Percentiles rank a stretch among this genome's conserved stretches.
Conservation (phyloP, 2,113 vertebrate species). For the Tylochromis polylepis region DNA sequence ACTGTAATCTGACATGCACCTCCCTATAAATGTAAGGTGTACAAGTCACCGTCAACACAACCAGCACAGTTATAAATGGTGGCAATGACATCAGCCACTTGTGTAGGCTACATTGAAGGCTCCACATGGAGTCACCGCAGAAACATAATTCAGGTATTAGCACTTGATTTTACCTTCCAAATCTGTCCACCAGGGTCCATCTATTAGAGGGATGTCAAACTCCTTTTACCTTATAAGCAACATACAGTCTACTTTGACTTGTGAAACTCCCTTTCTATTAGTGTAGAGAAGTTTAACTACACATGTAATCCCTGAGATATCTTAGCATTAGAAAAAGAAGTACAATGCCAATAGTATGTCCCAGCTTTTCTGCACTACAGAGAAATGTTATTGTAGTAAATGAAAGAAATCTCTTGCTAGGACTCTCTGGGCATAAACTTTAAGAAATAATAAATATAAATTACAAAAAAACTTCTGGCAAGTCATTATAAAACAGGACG, state of each 20-base stretch:
- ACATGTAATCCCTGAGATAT: not conserved
- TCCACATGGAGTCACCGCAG: not conserved
- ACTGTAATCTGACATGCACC: not conserved
- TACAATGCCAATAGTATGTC: not conserved
- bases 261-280: not conserved
- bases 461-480: not conserved
- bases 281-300: not conserved
- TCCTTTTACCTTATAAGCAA: not conserved
- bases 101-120: not conserved
- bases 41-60: not conserved
- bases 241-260: fast-evolving
- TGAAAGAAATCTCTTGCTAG: no score
- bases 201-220: not conserved
- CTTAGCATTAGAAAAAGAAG: not conserved
- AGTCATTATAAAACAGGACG: not conserved
- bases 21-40: not conserved
- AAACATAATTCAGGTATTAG: not conserved
- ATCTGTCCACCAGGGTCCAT: not conserved
- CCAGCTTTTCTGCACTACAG: not conserved
- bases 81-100: not conserved
- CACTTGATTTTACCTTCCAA: not conserved
- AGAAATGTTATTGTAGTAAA: not conserved
- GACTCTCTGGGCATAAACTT: not conserved
- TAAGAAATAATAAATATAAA: not conserved
- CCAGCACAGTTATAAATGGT: not conserved